Evolutionary conservation across 2,113 vertebrate species (phyloP).

Genomic region (Lycaon pictus): DNA sequence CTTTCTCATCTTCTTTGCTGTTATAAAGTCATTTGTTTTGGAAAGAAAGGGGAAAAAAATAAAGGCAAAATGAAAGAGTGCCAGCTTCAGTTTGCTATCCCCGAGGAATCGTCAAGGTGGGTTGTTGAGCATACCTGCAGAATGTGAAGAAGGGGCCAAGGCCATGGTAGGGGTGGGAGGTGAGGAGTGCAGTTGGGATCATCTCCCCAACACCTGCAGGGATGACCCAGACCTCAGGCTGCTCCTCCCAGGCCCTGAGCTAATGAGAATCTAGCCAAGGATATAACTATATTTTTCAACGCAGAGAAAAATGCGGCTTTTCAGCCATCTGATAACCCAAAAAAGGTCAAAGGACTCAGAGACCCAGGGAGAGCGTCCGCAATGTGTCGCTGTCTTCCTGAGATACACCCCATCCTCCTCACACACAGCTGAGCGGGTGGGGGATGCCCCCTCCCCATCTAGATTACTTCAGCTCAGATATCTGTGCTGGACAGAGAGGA

Average conservation of each 20-base stretch:
- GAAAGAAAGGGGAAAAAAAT: neutral
- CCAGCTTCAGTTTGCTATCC: neutral
- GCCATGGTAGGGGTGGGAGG: neutral
- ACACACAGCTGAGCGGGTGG: neutral
- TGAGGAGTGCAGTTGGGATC: rapidly evolving
- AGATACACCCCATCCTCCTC: neutral
- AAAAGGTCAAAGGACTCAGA: neutral
- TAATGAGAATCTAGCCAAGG: neutral
- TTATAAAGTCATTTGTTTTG: neutral
- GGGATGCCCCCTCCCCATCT: neutral
- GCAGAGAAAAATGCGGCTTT: neutral
- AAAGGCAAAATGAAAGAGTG: too few species aligned
- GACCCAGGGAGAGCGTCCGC: neutral
- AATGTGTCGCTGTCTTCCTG: neutral
- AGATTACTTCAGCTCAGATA: neutral
- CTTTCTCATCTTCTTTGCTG: neutral
- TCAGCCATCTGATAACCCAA: neutral
- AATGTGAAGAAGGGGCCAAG: neutral
- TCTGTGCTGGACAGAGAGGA: neutral
- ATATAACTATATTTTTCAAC: too few species aligned
- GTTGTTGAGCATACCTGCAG: neutral
- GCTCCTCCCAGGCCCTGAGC: neutral
- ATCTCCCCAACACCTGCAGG: neutral
- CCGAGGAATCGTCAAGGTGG: neutral
- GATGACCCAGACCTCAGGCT: neutral